Base-by-base conservation (phyloP, 2,113 vertebrate genomes). In the Cariama cristata region DNA sequence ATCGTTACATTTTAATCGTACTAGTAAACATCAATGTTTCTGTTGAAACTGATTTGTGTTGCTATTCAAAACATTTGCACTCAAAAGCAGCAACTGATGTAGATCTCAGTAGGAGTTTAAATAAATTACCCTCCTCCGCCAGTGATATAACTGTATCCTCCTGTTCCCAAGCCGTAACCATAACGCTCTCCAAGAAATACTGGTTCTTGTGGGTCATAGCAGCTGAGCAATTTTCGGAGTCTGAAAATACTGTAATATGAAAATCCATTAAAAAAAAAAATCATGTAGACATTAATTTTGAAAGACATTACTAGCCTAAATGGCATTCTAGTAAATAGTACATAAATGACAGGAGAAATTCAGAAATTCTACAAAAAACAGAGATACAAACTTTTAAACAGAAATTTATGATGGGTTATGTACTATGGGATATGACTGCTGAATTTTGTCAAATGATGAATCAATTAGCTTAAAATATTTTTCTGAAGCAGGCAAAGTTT, bases 131-230 rank as follows among this genome's bases (percentile, higher is more conserved):
- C 99, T 95, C 99, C 99, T 77, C 99, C 99, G 30, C 99, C 99
- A 5, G 99, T 99, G 98, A 99, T 97, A 68, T 99, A 99, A 97
- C 99, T 99, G 96, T 99, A 99, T 90, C 99, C 99, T 28, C 99
- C 99, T 68, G 99, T 98, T 95, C 99, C 98, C 93, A 99, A 98
- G 71, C 99, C 99, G 0, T 99, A 99, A 90, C 99, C 99, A 0
- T 99, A 99, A 38, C 99, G 98, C 91, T 99, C 99, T 81, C 99
- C 99, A 42, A 99, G 98, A 94, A 99, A 98, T 75, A 99, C 97
- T 0, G 99, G 96, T 59, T 99, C 99, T 6, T 92, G 96, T 45
- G 99, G 97, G 77, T 99, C 94, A 47, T 99, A 99, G 95, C 99
- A 99, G 98, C 99, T 99, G 85, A 99, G 99, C 97, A 99, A 74